Base-by-base conservation (phyloP, 2,113 vertebrate genomes). In the Anguilla rostrata region DNA sequence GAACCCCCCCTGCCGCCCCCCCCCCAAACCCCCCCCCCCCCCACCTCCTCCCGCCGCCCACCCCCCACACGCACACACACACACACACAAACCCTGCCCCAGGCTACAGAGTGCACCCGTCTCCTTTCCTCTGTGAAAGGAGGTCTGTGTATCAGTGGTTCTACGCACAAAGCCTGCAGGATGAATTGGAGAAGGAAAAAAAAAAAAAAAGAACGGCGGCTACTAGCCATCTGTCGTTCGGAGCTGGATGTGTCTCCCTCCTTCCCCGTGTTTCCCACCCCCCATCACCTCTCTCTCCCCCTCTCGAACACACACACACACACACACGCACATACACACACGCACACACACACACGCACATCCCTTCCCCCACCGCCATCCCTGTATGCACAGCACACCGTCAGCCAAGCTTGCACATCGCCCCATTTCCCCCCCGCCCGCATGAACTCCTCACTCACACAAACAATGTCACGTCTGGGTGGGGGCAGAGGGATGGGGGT, bases 191-290 rank as follows among this genome's bases (percentile, higher is more conserved):
- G 93, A 81, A 41, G 60, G 81, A 86, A 71, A 83, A 60, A 83
- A 57, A 49, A 92, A 89, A 91, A 91, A 93, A 92, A 94, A 93
- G 92, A 88, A 92, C 88, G 92, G 90, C 87, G 90, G 91, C 93
- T 96, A 95, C 92, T 86, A 89, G 96, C 97, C 97, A 98, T 98
- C 97, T 98, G 97, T 97, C 95, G 96, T 95, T 91, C 88, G 93
- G 57, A 93, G 95, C 86, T 88, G 86, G 66, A 90, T 78, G 39
- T 82, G 84, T 40, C 86, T 60, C 81, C 85, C 66, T 85, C 49
- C 78, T 40, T 46, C 82, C 22, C 82, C 29, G 22, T 66, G 60
- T 26, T 66, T 22, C 82, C 82, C n/a, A 60, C 82, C 56, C 53
- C 53, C 22, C 82, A 83, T 29, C 40, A 81, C 78, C 84, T 53